These are phyloP conservation scores for Empis stercorea DNA, from an alignment of 2,888 invertebrate species.

Conservation along the genomic window DNA sequence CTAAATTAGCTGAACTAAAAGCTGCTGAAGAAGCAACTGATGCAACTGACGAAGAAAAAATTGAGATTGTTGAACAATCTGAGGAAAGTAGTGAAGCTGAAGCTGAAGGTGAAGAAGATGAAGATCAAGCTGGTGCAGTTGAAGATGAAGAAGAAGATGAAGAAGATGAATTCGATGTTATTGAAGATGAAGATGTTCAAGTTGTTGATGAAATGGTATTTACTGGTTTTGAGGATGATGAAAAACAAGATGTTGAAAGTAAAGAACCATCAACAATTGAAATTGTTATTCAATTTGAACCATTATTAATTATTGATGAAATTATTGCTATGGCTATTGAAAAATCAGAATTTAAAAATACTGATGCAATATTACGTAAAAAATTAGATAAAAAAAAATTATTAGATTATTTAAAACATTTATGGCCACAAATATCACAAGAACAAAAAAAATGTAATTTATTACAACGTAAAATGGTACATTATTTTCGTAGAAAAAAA, in stretches of 20 bases:
- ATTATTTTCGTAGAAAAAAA: slow-evolving; percentile 22
- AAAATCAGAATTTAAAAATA: slow-evolving; percentile 11
- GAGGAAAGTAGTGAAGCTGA: not conserved
- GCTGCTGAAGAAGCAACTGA: not conserved
- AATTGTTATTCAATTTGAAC: slow-evolving; percentile 1
- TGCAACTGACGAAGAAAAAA: not conserved
- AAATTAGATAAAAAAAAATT: slow-evolving; percentile 20
- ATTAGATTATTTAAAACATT: slow-evolving; percentile 1
- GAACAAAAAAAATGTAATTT: slow-evolving; percentile 14
- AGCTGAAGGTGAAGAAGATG: not conserved
- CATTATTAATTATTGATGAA: slow-evolving; percentile 14
- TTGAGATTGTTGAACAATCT: not conserved
- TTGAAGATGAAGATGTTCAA: not conserved
- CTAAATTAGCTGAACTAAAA: not conserved
- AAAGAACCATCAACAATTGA: not conserved
- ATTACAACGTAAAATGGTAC: slow-evolving; percentile 19
- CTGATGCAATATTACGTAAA: slow-evolving; percentile 10
- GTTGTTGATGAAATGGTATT: not conserved
- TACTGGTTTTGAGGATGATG: not conserved
- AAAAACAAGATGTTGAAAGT: not conserved
- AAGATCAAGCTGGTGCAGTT: not conserved
- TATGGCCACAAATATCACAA: slow-evolving; percentile 3
- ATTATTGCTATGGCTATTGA: slow-evolving; percentile 15
- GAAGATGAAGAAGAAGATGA: not conserved
- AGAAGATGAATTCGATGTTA: not conserved